Evolutionary conservation across 2,888 invertebrate species (phyloP).

Genomic region (Cylindroiulus punctatus): DNA sequence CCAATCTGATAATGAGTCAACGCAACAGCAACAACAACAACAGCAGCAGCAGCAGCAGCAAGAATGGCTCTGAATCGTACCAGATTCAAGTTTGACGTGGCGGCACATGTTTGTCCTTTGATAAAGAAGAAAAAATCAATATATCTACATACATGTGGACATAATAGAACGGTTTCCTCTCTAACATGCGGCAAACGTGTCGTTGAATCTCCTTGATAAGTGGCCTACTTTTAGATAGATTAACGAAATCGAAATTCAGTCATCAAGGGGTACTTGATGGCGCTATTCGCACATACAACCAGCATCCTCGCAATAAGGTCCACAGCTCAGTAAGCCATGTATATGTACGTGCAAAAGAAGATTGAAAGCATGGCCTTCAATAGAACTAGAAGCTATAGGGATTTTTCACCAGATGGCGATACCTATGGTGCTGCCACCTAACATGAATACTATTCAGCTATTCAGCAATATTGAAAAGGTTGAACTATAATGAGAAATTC

Average conservation of each 20-base stretch:
- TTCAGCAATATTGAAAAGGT: too few species aligned
- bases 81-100: neutral
- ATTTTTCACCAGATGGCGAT: too few species aligned
- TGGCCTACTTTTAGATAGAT: constrained; percentile 5
- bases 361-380: neutral
- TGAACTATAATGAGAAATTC: too few species aligned
- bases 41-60: too few species aligned
- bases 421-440: too few species aligned
- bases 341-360: neutral
- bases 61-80: neutral
- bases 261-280: neutral
- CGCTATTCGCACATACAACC: neutral
- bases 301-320: neutral
- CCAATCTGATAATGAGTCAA: neutral
- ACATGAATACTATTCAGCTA: too few species aligned
- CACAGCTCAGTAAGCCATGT: neutral
- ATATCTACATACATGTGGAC: neutral
- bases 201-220: neutral
- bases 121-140: neutral
- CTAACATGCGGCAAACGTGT: neutral
- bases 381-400: neutral
- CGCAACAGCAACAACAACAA: neutral
- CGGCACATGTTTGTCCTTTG: constrained; percentile 1
- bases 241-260: constrained; percentile 2
- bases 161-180: neutral